Base-by-base conservation (phyloP, 2,113 vertebrate genomes). In the Polyodon spathula region DNA sequence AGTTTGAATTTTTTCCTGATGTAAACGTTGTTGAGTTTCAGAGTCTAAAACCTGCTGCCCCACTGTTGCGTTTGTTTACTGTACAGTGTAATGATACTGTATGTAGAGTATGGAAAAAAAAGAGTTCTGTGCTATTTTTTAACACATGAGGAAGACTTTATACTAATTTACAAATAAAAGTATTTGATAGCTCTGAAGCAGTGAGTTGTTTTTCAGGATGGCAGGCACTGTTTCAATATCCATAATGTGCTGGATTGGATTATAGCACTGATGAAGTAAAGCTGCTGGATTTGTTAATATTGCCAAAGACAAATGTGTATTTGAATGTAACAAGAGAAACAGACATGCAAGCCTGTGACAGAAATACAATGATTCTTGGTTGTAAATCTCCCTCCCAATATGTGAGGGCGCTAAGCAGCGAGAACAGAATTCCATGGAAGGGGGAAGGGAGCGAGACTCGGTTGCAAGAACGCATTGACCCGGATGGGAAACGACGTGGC, bases 101-200 rank as follows among this genome's bases (percentile, higher is more conserved):
- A 55, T 8, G 53, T 55, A 69, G 69, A 60, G 66, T 59, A 27
- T n/a, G 61, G 61, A 77, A 79, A 72, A 67, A 67, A 70, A 64
- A 27, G 27, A 27, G 43, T 70, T 75, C 67, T 72, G 73, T 72
- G 76, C 71, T 66, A 60, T 84, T 84, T 86, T 85, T 55, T 50
- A 38, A 38, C 53, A 66, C 40, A 43, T 62, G 65, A 37, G 56
- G 54, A 67, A 73, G 62, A 76, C 68, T 88, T 86, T 27, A 73
- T 87, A 87, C 82, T 86, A 84, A 84, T 85, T 84, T 85, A 78
- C 71, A 78, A 87, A 88, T 85, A 86, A 87, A 75, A 75, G 61
- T 63, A 77, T 86, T 82, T 83, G 66, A 82, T 79, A 81, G 68
- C 56, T 27, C 27, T 27, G 27, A 27, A 27, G 27, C 27, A 27